phyloP scores from a whole-genome alignment of 2,113 vertebrate species.

The Sebastes fasciatus region DNA sequence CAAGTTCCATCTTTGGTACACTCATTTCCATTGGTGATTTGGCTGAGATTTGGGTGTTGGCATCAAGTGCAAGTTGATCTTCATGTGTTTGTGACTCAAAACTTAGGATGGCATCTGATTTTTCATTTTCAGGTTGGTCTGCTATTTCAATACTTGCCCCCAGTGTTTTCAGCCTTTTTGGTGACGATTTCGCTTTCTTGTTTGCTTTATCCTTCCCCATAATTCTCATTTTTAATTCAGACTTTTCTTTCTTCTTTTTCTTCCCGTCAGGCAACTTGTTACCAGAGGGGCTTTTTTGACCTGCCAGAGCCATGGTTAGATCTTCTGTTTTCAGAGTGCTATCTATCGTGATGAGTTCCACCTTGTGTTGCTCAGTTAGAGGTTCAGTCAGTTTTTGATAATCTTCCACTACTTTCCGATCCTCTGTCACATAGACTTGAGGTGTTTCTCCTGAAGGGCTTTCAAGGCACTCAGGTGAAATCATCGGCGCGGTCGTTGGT shows the following conservation, averaged over 20 bases:
- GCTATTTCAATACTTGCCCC: conserved; percentile 69
- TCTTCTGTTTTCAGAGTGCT: conserved; percentile 81
- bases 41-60: conserved; percentile 41
- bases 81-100: conserved; percentile 46
- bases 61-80: conserved; percentile 46
- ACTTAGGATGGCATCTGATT: conserved; percentile 35
- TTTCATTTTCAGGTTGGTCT: conserved; percentile 61
- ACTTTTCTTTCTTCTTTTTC: conserved; percentile 79
- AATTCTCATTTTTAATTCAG: conserved; percentile 82
- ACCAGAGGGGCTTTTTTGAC: conserved; percentile 44
- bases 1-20: conserved; percentile 69
- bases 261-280: conserved; percentile 71
- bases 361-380: conserved; percentile 66
- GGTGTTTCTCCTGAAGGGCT: conserved; percentile 54
- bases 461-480: conserved; percentile 66
- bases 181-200: conserved; percentile 72
- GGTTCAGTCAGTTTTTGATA: conserved; percentile 48
- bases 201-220: conserved; percentile 76
- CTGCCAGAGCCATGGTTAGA: conserved; percentile 65
- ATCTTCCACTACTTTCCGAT: conserved; percentile 37
- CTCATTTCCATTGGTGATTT: conserved; percentile 50
- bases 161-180: conserved; percentile 74
- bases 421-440: conserved; percentile 51
- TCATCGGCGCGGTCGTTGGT: conserved; percentile 40
- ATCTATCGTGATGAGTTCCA: conserved; percentile 77